Percentiles rank a stretch among this genome's conserved stretches.
Conservation (phyloP, 2,888 invertebrate species). For the Eristalis pertinax region DNA sequence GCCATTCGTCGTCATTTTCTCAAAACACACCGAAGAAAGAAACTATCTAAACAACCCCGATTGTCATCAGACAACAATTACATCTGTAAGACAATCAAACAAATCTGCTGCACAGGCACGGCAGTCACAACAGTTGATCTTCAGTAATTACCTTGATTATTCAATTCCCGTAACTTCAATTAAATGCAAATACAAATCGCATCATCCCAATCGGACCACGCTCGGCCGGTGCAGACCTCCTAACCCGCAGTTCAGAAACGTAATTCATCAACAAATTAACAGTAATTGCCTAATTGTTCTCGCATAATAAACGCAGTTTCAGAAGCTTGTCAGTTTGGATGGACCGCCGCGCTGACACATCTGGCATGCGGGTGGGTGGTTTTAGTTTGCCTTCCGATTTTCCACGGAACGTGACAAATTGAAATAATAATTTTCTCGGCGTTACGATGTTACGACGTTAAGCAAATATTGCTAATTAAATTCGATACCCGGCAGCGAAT, state of each 20-base stretch:
- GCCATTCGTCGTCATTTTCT: not conserved
- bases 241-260: conserved; percentile 11
- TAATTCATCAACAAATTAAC: conserved; percentile 34
- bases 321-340: not conserved
- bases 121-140: conserved; percentile 36
- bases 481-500: not conserved
- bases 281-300: conserved; percentile 43
- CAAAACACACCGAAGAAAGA: no score
- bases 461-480: conserved; percentile 35
- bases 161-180: conserved; percentile 55
- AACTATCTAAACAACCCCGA: not conserved
- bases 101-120: conserved; percentile 16
- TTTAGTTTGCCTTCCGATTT: conserved; percentile 31
- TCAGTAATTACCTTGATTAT: conserved; percentile 56
- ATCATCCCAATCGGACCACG: conserved; percentile 27
- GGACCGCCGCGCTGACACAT: not conserved
- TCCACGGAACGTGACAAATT: conserved; percentile 48
- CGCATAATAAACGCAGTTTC: not conserved
- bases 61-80: not conserved
- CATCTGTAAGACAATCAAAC: conserved; percentile 2
- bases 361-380: not conserved
- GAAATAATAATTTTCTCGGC: conserved; percentile 32
- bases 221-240: not conserved
- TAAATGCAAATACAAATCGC: conserved; percentile 61
- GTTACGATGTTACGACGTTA: conserved; percentile 13